Percentiles rank a stretch among this genome's conserved stretches.
These are phyloP conservation scores for Dolomedes plantarius DNA, from an alignment of 2,888 invertebrate species.

Conservation along the genomic window DNA sequence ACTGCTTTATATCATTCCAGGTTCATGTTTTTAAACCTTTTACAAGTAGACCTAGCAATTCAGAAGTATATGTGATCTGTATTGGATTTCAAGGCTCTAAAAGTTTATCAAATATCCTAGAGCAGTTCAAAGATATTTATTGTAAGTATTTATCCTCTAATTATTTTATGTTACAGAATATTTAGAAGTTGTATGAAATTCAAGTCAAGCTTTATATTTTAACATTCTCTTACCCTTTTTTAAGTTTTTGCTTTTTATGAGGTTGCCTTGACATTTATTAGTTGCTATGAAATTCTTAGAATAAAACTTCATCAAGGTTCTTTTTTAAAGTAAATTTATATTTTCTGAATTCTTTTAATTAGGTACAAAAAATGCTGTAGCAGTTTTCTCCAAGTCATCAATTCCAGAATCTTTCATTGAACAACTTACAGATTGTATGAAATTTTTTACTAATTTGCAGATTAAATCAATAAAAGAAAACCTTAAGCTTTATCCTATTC, in stretches of 20 bases:
- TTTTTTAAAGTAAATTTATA: too few relatives aligned
- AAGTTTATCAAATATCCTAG: not conserved
- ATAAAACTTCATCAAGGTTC: too few relatives aligned
- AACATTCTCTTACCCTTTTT: too few relatives aligned
- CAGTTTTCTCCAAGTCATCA: constrained; percentile 81
- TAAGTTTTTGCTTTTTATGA: too few relatives aligned
- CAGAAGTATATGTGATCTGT: constrained; percentile 90
- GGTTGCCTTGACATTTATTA: too few relatives aligned
- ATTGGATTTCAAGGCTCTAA: constrained; percentile 65
- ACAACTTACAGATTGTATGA: constrained; percentile 82
- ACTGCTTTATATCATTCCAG: too few relatives aligned
- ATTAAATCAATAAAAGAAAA: constrained; percentile 72
- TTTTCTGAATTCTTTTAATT: constrained; percentile 72
- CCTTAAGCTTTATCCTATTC: constrained; percentile 31
- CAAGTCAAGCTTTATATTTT: too few relatives aligned
- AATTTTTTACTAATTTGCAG: constrained; percentile 80
- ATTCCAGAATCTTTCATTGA: constrained; percentile 82
- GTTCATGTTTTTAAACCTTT: constrained; percentile 90
- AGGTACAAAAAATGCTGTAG: constrained; percentile 76
- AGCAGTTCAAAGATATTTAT: not conserved
- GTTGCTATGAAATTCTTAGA: too few relatives aligned
- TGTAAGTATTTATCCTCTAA: not conserved
- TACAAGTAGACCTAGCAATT: constrained; percentile 96
- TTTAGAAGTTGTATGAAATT: too few relatives aligned
- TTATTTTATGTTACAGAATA: too few relatives aligned